Conservation (phyloP, 2,888 invertebrate genomes). For the Bhutanitis thaidina region DNA sequence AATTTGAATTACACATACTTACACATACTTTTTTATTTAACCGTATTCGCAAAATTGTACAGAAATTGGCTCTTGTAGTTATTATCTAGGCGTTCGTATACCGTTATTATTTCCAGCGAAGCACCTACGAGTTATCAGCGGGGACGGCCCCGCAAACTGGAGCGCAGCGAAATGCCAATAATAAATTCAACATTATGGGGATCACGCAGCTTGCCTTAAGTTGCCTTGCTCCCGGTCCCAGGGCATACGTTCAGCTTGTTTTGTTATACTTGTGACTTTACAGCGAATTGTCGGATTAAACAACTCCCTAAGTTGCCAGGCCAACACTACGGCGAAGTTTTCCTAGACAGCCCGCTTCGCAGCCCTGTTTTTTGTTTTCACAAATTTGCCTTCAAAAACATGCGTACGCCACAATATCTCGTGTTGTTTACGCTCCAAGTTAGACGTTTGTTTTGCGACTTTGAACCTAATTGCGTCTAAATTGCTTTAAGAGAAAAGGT, state of each 20-base stretch:
- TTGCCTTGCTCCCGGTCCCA: slow-evolving; percentile 57
- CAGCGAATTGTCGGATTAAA: slow-evolving; percentile 69
- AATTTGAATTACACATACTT: too few species aligned
- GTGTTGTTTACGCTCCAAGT: slow-evolving; percentile 44
- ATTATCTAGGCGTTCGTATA: slow-evolving; percentile 38
- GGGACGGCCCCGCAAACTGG: slow-evolving; percentile 61
- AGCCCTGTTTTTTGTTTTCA: slow-evolving; percentile 50
- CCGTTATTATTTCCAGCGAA: slow-evolving; percentile 60
- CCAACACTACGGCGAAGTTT: slow-evolving; percentile 63
- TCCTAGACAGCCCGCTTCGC: slow-evolving; percentile 44
- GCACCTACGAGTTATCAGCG: slow-evolving; percentile 54
- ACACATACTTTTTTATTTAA: slow-evolving; percentile 23
- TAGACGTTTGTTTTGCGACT: slow-evolving; percentile 45
- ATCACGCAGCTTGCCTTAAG: slow-evolving; percentile 71
- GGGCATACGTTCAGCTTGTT: slow-evolving; percentile 54
- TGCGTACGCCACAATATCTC: slow-evolving; percentile 41
- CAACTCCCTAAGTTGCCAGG: slow-evolving; percentile 69
- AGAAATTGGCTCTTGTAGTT: slow-evolving; percentile 36
- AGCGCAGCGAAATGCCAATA: slow-evolving; percentile 59
- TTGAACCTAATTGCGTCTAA: slow-evolving; percentile 33
- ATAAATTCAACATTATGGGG: slow-evolving; percentile 74
- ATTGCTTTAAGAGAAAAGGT: slow-evolving; percentile 11
- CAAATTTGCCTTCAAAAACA: slow-evolving; percentile 52
- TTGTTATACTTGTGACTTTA: slow-evolving; percentile 76
- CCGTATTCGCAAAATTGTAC: slow-evolving; percentile 40